Evolutionary conservation across 2,888 invertebrate species (phyloP).

Genomic region (Sarcophaga carnaria): DNA sequence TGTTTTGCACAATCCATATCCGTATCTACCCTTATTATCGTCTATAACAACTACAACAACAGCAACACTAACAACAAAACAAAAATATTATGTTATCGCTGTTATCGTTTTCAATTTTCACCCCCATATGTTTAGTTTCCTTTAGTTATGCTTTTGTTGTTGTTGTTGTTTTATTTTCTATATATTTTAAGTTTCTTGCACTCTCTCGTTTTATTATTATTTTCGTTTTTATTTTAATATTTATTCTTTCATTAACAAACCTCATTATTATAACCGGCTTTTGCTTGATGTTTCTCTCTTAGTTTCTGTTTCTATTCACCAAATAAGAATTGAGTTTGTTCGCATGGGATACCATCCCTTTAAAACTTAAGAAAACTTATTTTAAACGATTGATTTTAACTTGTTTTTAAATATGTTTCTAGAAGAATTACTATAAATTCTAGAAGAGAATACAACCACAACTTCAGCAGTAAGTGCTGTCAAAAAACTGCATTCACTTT

Average conservation of each 20-base stretch:
- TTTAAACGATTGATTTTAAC: too few species aligned
- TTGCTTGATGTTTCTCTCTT: constrained; percentile 3
- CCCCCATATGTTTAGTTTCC: constrained; percentile 53
- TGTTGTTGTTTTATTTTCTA: neutral
- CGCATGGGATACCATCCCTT: constrained; percentile 47
- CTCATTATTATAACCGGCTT: constrained; percentile 49
- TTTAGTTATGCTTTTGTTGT: constrained; percentile 27
- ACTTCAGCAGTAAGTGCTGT: too few species aligned
- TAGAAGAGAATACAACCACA: too few species aligned
- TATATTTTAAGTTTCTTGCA: neutral
- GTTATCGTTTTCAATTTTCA: constrained; percentile 60
- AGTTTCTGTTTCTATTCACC: constrained; percentile 40
- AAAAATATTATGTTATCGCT: constrained; percentile 19
- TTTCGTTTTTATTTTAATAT: constrained; percentile 13
- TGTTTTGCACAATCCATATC: constrained; percentile 37
- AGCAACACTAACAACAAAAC: neutral
- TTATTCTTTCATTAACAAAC: constrained; percentile 1
- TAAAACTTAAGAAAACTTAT: neutral
- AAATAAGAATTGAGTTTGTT: constrained; percentile 3
- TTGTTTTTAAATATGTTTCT: too few species aligned
- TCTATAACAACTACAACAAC: constrained; percentile 25
- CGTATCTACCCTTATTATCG: constrained; percentile 65
- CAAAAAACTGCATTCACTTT: too few species aligned
- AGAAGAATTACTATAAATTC: too few species aligned
- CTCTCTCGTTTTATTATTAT: neutral